phyloP scores from a whole-genome alignment of 2,113 vertebrate genomes.

The Eleginops maclovinus region DNA sequence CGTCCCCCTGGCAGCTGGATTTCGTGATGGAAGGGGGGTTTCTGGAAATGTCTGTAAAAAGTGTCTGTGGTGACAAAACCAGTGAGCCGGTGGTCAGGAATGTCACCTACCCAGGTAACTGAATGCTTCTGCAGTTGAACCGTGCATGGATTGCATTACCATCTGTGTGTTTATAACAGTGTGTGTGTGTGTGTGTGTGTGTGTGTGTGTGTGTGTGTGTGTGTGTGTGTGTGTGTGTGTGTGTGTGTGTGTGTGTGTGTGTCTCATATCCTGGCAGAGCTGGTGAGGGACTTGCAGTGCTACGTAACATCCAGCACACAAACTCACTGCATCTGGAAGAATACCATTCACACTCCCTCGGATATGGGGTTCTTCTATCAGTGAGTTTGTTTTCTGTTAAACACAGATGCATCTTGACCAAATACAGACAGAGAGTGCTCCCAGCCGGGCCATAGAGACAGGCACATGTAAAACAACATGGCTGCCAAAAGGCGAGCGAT shows the following conservation, averaged over 20 bases:
- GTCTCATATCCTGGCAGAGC: constrained; percentile 39
- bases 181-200: too few relatives aligned
- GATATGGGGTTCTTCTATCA: constrained; percentile 66
- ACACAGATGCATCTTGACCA: too few relatives aligned
- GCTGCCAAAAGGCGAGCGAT: too few relatives aligned
- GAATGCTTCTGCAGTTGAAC: too few relatives aligned
- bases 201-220: too few relatives aligned
- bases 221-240: too few relatives aligned
- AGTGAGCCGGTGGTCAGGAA: neutral
- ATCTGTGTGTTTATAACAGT: neutral
- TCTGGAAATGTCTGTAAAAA: neutral
- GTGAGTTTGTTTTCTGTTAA: constrained; percentile 39
- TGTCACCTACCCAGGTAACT: constrained; percentile 31
- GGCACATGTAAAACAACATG: too few relatives aligned
- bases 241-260: neutral
- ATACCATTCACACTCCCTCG: rapidly evolving
- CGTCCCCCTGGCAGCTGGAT: rapidly evolving
- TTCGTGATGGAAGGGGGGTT: neutral
- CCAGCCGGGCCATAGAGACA: too few relatives aligned
- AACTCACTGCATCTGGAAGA: constrained; percentile 68
- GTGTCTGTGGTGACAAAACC: rapidly evolving
- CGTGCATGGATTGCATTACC: neutral
- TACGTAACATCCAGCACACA: neutral
- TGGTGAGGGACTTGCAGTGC: constrained; percentile 61
- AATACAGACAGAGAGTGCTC: too few relatives aligned